Evolutionary conservation across 2,113 vertebrate genomes (phyloP), one percentile per base, ranked within the genome.

Genomic region (Pheucticus melanocephalus): DNA sequence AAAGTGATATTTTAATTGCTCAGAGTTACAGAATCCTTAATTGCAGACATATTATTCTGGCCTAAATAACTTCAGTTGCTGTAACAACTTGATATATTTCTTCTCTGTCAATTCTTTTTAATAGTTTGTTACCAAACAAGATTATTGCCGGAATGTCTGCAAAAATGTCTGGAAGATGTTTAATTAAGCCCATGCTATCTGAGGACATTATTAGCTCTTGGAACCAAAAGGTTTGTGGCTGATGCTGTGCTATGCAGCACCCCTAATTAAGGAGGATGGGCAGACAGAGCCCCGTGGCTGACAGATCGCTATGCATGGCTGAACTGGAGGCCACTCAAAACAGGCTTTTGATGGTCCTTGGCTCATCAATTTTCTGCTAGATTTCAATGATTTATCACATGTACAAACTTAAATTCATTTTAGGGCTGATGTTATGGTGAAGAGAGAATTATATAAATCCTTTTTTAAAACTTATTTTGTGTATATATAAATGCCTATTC

Each of bases 201-300:
- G 92, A 96, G 91, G 94, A 73, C 83, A 51, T 82, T 70, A 65
- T 95, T 89, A 91, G 71, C 83, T 63, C 66, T 88, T 87, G 91
- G 75, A 91, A 96, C 42, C 57, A 61, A 9, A 45, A 78, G 82
- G 70, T 86, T 84, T 92, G 79, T 93, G 63, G 77, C 85, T 76
- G 86, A 40, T 92, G 77, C 80, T 65, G 84, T 51, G 24, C 76
- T 47, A 0, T 20, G 80, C 90, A 80, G 92, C 89, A 76, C 81
- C 80, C 97, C 98, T 99, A 98, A 98, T 98, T 97, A 98, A 98
- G 92, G 97, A 96, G 98, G 98, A 96, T 87, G 98, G 97, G 91
- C 97, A 91, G 96, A 79, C 94, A 83, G 95, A 92, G 95, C 90
- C 96, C 89, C 42, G 31, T 90, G 97, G 98, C 97, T 97, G 97